These are phyloP conservation scores for Enteromius anoplus DNA, from an alignment of 2,797 vertebrate genomes.

Conservation along the genomic window DNA sequence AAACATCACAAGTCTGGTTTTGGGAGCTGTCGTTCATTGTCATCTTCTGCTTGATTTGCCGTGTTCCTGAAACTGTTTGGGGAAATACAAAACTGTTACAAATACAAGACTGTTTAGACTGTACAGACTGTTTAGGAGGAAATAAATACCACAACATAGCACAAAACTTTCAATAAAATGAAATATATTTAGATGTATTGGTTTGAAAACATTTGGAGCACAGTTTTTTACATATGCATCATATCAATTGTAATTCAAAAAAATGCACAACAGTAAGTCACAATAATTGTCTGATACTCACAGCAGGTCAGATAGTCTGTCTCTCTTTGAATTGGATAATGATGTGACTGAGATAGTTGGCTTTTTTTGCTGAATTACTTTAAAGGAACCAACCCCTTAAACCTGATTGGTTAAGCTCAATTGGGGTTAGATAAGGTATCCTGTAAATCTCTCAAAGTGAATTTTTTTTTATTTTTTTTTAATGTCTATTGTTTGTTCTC, in stretches of 20 bases:
- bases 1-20: conserved; percentile 77
- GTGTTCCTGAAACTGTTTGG: conserved; percentile 14
- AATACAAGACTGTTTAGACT: not conserved
- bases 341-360: conserved; percentile 10
- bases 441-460: not conserved
- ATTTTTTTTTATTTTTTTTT: too few species aligned
- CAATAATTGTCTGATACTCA: conserved; percentile 34
- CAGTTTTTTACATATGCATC: not conserved
- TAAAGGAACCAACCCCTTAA: conserved; percentile 33
- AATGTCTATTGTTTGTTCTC: not conserved
- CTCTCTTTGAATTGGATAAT: conserved; percentile 27
- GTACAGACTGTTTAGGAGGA: not conserved
- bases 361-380: conserved; percentile 14
- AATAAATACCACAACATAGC: not conserved
- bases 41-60: conserved; percentile 6
- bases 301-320: conserved; percentile 15
- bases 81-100: not conserved
- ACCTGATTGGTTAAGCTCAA: conserved; percentile 20
- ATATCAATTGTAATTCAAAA: not conserved
- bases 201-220: not conserved
- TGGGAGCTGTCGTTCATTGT: conserved; percentile 43
- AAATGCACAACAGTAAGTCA: not conserved
- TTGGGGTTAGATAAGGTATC: not conserved
- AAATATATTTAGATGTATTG: not conserved
- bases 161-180: not conserved